Evolutionary conservation across 1,140 invertebrate species (phyloP), one percentile per base, ranked within the genome.

Genomic region (Halictus rubicundus): DNA sequence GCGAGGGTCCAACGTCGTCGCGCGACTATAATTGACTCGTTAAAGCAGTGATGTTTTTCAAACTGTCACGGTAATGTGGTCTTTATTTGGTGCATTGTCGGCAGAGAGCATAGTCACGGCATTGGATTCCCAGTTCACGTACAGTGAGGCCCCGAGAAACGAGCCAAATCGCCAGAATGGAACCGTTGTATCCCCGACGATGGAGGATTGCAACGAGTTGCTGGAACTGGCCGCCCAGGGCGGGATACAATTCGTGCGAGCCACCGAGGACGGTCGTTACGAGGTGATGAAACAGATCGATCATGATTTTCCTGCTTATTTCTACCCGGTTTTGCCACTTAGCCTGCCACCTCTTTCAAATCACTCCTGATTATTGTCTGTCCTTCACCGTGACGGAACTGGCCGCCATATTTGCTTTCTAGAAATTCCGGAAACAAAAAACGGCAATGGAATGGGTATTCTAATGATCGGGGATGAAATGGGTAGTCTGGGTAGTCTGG

Each of bases 211-310:
- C 80, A 91, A 91, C 77, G 92, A 93, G 79, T 82, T 93, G 54
- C 78, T 93, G 64, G 93, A 93, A 74, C 86, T 93, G 52, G 92
- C 92, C 37, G 91, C 90, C 60, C 91, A 92, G 82, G 92, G 92
- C 72, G 93, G 91, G 54, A 93, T 94, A 81, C 93, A 94, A 82
- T 94, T 94, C 71, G 91, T 94, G 60, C 90, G 92, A 4, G 92
- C 92, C 42, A 93, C 91, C 19, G 92, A 93, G 71, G 92, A 94
- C 81, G 93, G 93, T 74, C 90, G 90, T 84, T 94, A 93, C 78
- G 93, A 94, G 78, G 90, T 93, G 71, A 92, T 93, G 87, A 91
- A 88, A 7, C 68, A 88, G 32, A 66, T 68, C n/a, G 37, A 42
- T 76, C 52, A 85, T 76, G 90, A 93, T 73, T 92, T 90, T 59